phyloP scores from a whole-genome alignment of 2,888 invertebrate species.

The Leptinotarsa juncta region DNA sequence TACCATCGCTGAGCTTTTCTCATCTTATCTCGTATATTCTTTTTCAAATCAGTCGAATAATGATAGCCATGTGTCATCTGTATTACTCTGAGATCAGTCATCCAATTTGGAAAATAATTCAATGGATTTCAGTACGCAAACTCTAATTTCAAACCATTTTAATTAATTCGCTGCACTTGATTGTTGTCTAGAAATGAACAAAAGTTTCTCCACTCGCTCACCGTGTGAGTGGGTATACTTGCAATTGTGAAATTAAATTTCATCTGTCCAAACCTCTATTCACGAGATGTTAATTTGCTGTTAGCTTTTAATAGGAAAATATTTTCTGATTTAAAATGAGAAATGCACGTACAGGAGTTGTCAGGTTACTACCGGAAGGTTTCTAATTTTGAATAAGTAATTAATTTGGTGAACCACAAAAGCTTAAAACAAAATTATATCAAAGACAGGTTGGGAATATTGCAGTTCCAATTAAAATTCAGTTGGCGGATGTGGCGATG shows the following conservation, averaged over 20 bases:
- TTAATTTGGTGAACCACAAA: constrained; percentile 56
- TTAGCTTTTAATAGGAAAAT: constrained; percentile 28
- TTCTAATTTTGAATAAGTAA: constrained; percentile 48
- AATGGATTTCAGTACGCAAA: not conserved
- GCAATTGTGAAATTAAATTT: constrained; percentile 25
- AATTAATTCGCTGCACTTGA: constrained; percentile 5
- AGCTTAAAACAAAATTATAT: constrained; percentile 56
- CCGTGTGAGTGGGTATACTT: not conserved
- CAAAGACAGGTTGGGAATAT: constrained; percentile 57
- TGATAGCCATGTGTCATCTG: too few relatives aligned
- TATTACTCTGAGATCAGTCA: not conserved
- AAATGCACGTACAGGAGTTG: constrained; percentile 33
- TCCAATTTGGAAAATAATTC: not conserved
- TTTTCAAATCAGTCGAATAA: too few relatives aligned
- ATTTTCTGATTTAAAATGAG: constrained; percentile 35
- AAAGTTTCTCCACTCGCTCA: not conserved
- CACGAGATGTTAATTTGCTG: constrained; percentile 28
- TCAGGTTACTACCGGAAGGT: constrained; percentile 41
- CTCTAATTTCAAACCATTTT: not conserved
- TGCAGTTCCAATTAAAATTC: constrained; percentile 61
- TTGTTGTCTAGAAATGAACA: constrained; percentile 1
- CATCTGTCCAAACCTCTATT: constrained; percentile 25
- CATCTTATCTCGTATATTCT: too few relatives aligned
- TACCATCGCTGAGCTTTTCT: too few relatives aligned
- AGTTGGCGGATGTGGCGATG: constrained; percentile 54